These are phyloP conservation scores for Idris sp. DNA, from an alignment of 1,140 invertebrate genomes.

Conservation along the genomic window DNA sequence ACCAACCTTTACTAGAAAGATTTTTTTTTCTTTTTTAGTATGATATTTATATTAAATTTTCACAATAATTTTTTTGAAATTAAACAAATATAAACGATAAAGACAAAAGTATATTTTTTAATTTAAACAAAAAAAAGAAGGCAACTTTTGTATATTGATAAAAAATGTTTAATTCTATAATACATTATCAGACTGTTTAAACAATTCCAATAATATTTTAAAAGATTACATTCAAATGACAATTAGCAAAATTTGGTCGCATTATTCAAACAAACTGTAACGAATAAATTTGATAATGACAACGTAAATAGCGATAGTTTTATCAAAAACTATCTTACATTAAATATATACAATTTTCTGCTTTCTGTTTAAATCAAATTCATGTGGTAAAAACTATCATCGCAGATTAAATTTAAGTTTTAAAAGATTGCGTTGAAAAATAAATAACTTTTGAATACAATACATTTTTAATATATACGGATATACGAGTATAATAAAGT, in stretches of 20 bases:
- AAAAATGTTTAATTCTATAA: constrained; percentile 56
- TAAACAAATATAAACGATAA: too few species aligned
- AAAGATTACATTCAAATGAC: constrained; percentile 38
- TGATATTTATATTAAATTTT: too few species aligned
- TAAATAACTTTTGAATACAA: constrained; percentile 37
- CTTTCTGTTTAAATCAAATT: constrained; percentile 18
- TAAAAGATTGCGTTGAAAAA: constrained; percentile 21
- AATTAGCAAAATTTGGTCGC: constrained; percentile 7
- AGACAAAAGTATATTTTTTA: constrained; percentile 3
- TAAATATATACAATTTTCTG: constrained; percentile 43
- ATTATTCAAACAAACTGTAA: constrained; percentile 22
- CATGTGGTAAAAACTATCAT: constrained; percentile 13
- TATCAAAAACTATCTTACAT: constrained; percentile 16
- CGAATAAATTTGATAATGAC: constrained; percentile 16
- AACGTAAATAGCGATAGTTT: constrained; percentile 13
- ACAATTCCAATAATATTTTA: constrained; percentile 34
- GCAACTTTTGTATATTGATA: constrained; percentile 14
- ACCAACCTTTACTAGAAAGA: too few species aligned
- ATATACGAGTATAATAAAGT: constrained; percentile 33
- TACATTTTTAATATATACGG: constrained; percentile 14
- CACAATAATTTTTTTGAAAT: not conserved
- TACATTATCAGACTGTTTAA: constrained; percentile 46
- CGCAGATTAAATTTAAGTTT: constrained; percentile 10
- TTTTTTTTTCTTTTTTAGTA: too few species aligned
- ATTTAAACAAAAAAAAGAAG: constrained; percentile 9